Conservation (phyloP, 2,113 vertebrate species). For the Pygoscelis antarcticus region DNA sequence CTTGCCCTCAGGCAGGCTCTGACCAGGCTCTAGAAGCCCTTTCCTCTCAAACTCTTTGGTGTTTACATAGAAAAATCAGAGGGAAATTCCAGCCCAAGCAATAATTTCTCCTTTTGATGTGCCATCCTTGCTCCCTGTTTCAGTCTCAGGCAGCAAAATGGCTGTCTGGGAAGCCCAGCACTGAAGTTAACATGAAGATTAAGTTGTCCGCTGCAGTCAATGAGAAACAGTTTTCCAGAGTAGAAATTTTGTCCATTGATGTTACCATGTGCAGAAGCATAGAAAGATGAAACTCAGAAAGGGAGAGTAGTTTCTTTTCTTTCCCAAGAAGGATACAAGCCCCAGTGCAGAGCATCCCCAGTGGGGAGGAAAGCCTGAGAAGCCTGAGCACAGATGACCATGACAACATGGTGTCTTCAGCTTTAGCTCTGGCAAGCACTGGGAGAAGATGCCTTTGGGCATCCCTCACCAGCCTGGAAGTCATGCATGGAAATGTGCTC, state of each 20-base stretch:
- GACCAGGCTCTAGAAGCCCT: neutral
- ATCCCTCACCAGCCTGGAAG: neutral
- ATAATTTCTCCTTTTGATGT: neutral
- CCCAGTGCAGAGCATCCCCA: neutral
- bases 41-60: neutral
- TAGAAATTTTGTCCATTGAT: neutral
- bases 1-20: neutral
- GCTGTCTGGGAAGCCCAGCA: neutral
- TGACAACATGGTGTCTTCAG: neutral
- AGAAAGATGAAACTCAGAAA: neutral
- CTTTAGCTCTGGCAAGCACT: neutral
- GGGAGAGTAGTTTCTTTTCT: neutral
- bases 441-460: neutral
- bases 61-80: neutral
- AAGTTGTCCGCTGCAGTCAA: neutral
- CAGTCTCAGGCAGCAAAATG: neutral
- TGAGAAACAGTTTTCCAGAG: neutral
- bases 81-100: neutral
- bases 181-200: neutral
- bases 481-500: neutral
- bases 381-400: neutral
- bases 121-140: neutral
- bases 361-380: accelerated
- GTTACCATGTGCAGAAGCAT: neutral
- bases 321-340: neutral